These are phyloP conservation scores for Mormyrus hasselquistii DNA, from an alignment of 2,797 vertebrate genomes.

Conservation along the genomic window DNA sequence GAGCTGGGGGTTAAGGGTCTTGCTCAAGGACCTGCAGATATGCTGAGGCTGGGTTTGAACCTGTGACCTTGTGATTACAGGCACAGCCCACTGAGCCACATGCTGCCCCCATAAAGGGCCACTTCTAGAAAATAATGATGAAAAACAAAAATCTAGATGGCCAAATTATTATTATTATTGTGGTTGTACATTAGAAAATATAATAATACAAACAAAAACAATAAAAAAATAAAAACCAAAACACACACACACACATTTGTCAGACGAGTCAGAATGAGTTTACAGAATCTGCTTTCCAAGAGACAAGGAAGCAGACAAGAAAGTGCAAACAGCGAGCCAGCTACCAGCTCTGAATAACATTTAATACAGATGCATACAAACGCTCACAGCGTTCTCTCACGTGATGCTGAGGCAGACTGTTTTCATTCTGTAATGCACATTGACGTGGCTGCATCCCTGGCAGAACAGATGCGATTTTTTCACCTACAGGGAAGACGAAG, in stretches of 20 bases:
- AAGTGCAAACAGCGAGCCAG: too few species aligned
- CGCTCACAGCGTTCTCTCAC: background rate
- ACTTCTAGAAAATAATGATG: too few species aligned
- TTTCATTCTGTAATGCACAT: background rate
- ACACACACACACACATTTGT: background rate
- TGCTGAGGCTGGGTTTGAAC: too few species aligned
- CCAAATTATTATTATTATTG: too few species aligned
- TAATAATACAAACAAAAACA: too few species aligned
- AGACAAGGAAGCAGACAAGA: background rate
- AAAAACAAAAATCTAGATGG: too few species aligned
- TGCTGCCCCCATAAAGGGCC: too few species aligned
- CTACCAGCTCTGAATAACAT: background rate
- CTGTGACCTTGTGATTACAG: too few species aligned
- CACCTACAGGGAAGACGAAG: background rate
- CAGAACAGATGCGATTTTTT: background rate
- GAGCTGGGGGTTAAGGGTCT: too few species aligned
- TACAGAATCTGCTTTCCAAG: background rate
- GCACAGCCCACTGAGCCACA: too few species aligned
- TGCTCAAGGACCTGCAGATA: too few species aligned
- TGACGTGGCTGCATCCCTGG: background rate
- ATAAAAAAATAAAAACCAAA: background rate
- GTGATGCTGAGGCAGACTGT: background rate
- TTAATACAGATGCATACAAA: background rate
- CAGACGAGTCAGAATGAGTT: background rate
- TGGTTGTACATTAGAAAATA: too few species aligned